Conservation (phyloP, 2,113 vertebrate genomes). For the Chinchilla lanigera region DNA sequence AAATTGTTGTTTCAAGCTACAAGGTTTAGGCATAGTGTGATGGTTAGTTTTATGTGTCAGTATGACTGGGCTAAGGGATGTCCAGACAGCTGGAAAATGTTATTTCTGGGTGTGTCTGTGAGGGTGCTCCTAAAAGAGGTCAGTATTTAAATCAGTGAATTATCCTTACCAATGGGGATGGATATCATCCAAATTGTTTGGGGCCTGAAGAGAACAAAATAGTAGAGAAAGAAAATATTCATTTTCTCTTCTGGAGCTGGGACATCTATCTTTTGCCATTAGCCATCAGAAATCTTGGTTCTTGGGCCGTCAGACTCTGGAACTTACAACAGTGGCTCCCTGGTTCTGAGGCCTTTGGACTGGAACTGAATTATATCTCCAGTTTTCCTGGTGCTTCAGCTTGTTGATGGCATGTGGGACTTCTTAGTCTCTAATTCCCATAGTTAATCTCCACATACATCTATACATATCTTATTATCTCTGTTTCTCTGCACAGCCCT, state of each 20-base stretch:
- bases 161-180: no score
- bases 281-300: not conserved
- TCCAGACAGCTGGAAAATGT: not conserved
- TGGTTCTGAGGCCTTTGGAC: not conserved
- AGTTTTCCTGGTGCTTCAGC: not conserved
- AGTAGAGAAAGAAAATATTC: not conserved
- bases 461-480: not conserved
- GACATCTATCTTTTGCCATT: not conserved
- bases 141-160: not conserved
- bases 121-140: not conserved
- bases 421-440: not conserved
- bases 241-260: not conserved
- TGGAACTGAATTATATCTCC: not conserved
- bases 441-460: not conserved
- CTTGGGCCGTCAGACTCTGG: not conserved
- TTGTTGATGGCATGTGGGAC: not conserved
- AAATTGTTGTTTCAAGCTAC: not conserved
- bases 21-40: not conserved
- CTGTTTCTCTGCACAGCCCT: not conserved
- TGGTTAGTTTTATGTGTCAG: not conserved
- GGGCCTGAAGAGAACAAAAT: not conserved
- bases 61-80: not conserved
- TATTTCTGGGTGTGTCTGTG: not conserved
- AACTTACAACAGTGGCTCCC: not conserved
- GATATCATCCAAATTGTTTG: not conserved